Base-by-base conservation (phyloP, 2,888 invertebrate species). In the Teinopalpus imperialis region DNA sequence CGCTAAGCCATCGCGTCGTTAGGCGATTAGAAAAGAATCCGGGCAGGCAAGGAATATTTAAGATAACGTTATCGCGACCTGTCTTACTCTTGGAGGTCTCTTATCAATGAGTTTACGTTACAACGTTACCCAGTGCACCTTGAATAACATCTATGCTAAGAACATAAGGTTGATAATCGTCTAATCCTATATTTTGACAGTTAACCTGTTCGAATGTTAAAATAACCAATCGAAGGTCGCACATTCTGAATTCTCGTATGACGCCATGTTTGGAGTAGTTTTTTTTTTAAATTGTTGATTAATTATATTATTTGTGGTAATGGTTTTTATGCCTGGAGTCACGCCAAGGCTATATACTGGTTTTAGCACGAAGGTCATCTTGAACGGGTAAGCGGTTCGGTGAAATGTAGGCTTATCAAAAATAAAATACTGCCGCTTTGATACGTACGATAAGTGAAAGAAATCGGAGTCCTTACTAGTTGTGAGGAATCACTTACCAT, bases 181-280 rank as follows among this genome's bases (percentile, higher is more conserved):
- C 2, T 1, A n/a, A n/a, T n/a, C n/a, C n/a, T n/a, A n/a, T n/a
- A n/a, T n/a, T n/a, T n/a, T n/a, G n/a, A n/a, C n/a, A 16, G 4
- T 16, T 16, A 2, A 16, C 16, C 16, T 16, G 16, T 16, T 2
- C 16, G 2, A 16, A 59, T 52, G 52, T 48, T 44, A 39, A 51
- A 56, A 43, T 53, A 59, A 57, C 65, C 62, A 65, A 63, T 66
- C 56, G 55, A 41, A 49, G 48, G 50, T 46, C 51, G 49, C 52
- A 39, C 55, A 64, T 57, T 57, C 56, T 48, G 54, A 52, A 52
- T 54, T 54, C 57, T 56, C 58, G 47, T 44, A 41, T 34, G 61
- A 62, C 66, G 64, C 66, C 63, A 59, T 59, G 56, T 53, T 58
- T 56, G 51, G n/a, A n/a, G n/a, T n/a, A n/a, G 55, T 56, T 57